A percentile compares a stretch with the other conserved stretches of the same genome.
These are phyloP conservation scores for Unio delphinus DNA, from an alignment of 2,888 invertebrate genomes.

Conservation along the genomic window DNA sequence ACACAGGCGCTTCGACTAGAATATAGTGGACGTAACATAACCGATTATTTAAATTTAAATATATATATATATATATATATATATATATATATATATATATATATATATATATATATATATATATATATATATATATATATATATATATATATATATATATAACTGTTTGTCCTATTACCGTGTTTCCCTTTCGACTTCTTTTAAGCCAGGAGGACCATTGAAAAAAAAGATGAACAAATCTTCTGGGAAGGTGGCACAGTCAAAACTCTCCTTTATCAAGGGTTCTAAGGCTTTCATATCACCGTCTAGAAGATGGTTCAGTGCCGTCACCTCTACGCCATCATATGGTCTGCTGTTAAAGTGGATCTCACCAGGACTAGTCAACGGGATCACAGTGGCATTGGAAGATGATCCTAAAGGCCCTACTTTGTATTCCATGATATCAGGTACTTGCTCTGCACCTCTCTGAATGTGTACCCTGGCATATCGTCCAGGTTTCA, in stretches of 20 bases:
- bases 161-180: slow-evolving; percentile 9
- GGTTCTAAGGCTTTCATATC: slow-evolving; percentile 25
- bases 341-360: slow-evolving; percentile 46
- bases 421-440: slow-evolving; percentile 50
- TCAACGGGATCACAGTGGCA: slow-evolving; percentile 14
- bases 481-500: slow-evolving; percentile 39
- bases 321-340: slow-evolving; percentile 23
- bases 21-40: no score
- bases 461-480: slow-evolving; percentile 40
- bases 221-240: slow-evolving; percentile 28
- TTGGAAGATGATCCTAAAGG: slow-evolving; percentile 22
- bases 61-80: background rate
- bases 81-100: no score
- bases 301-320: slow-evolving; percentile 22
- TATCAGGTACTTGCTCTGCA: slow-evolving; percentile 21
- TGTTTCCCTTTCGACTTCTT: slow-evolving; percentile 20
- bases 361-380: slow-evolving; percentile 31
- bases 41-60: background rate
- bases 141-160: no score
- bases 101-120: no score
- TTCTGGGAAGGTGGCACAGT: slow-evolving; percentile 28
- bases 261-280: slow-evolving; percentile 42
- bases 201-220: slow-evolving; percentile 32
- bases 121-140: no score
- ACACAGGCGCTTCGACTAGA: no score